phyloP scores from a whole-genome alignment of 2,888 invertebrate species.

The Heliconius hortense region DNA sequence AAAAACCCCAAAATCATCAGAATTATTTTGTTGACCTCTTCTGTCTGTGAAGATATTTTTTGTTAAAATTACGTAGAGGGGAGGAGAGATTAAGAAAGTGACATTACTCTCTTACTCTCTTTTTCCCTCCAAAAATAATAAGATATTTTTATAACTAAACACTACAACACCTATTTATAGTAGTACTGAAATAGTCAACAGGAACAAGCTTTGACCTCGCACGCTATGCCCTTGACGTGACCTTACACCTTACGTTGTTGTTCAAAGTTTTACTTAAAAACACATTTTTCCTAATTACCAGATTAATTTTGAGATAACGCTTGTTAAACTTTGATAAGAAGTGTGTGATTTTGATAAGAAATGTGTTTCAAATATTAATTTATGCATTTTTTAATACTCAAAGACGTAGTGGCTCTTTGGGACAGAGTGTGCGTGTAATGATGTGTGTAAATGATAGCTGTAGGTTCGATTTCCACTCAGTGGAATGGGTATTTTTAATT shows the following conservation, averaged over 20 bases:
- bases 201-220: constrained; percentile 28
- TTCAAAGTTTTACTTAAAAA: constrained; percentile 12
- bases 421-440: too few species aligned
- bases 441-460: background rate
- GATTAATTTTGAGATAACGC: constrained; percentile 11
- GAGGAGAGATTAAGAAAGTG: too few species aligned
- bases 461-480: background rate
- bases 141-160: background rate
- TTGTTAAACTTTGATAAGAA: background rate
- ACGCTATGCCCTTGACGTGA: constrained; percentile 31
- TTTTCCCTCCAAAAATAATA: background rate
- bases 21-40: too few species aligned
- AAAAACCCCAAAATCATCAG: background rate
- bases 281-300: constrained; percentile 5
- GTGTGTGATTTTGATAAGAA: too few species aligned
- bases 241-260: constrained; percentile 25
- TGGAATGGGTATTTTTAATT: background rate
- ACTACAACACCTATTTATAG: constrained; percentile 12
- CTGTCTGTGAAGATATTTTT: too few species aligned
- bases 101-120: background rate
- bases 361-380: background rate
- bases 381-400: background rate
- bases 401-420: background rate
- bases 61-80: too few species aligned
- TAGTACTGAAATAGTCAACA: constrained; percentile 17